A percentile compares a stretch with the other conserved stretches of the same genome.
phyloP scores from a whole-genome alignment of 2,113 vertebrate genomes.

The Pollimyrus isidori region DNA sequence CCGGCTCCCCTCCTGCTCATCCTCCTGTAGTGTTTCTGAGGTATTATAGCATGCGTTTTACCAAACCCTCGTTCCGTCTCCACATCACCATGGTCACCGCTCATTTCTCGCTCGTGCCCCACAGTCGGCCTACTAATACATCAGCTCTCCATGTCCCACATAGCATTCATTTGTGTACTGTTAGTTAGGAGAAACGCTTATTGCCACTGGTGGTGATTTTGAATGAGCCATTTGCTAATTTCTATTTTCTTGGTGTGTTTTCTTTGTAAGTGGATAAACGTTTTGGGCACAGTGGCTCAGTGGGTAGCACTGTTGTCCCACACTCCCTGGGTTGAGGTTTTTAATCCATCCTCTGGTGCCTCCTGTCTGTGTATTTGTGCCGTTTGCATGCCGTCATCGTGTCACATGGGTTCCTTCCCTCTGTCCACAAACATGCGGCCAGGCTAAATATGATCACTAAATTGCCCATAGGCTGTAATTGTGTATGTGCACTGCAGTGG shows the following conservation, averaged over 20 bases:
- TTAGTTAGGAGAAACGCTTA: neutral
- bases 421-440: neutral
- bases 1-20: conserved; percentile 99
- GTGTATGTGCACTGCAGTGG: neutral
- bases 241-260: neutral
- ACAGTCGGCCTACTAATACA: conserved; percentile 49
- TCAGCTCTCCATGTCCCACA: neutral
- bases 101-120: neutral
- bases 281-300: neutral
- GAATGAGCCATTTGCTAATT: neutral
- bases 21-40: conserved; percentile 99
- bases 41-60: conserved; percentile 93
- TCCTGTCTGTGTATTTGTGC: neutral
- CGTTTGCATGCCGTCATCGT: neutral
- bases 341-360: neutral
- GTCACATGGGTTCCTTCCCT: neutral
- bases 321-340: neutral
- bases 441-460: neutral
- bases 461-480: neutral
- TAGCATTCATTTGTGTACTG: neutral
- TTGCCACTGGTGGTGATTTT: neutral
- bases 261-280: neutral
- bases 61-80: conserved; percentile 30
- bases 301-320: neutral
- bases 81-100: conserved; percentile 29